Evolutionary conservation across 2,888 invertebrate genomes (phyloP).

Genomic region (Conchocele bisecta): DNA sequence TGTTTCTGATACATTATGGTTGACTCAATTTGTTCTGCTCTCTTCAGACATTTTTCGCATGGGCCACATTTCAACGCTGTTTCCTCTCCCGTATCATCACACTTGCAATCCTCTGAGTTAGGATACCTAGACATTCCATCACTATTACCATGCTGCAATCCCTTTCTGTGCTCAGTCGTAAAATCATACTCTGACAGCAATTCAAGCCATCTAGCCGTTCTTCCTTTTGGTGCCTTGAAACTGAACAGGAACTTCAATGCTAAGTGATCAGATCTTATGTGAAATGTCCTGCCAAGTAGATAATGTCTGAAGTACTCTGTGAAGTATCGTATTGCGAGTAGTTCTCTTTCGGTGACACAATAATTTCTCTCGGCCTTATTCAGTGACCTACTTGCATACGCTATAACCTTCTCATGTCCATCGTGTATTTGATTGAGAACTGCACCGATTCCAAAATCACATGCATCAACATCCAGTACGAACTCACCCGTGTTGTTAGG

Average conservation of each 20-base stretch:
- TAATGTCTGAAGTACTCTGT: conserved; percentile 43
- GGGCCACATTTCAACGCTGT: conserved; percentile 31
- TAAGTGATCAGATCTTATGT: conserved; percentile 19
- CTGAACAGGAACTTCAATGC: conserved; percentile 10
- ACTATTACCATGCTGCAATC: conserved; percentile 1
- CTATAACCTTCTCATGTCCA: conserved; percentile 28
- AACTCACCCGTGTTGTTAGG: conserved; percentile 18
- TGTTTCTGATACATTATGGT: background rate
- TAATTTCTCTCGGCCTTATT: conserved; percentile 39
- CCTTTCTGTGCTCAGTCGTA: conserved; percentile 9
- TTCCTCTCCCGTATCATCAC: conserved; percentile 13
- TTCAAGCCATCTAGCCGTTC: conserved; percentile 26
- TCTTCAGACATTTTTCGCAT: conserved; percentile 16
- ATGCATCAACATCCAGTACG: conserved; percentile 49
- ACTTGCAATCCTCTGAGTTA: conserved; percentile 21
- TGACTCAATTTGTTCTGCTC: background rate
- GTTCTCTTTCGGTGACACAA: conserved; percentile 37
- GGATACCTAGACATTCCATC: conserved; percentile 14
- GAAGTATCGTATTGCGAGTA: conserved; percentile 26
- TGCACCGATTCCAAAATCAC: conserved; percentile 36
- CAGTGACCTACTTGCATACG: conserved; percentile 42
- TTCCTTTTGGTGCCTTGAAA: conserved; percentile 18
- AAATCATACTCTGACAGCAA: conserved; percentile 21
- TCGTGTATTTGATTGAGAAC: conserved; percentile 42
- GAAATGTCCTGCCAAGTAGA: conserved; percentile 22